Conservation (phyloP, 2,888 invertebrate genomes). For the Philhelius pedissequus region DNA sequence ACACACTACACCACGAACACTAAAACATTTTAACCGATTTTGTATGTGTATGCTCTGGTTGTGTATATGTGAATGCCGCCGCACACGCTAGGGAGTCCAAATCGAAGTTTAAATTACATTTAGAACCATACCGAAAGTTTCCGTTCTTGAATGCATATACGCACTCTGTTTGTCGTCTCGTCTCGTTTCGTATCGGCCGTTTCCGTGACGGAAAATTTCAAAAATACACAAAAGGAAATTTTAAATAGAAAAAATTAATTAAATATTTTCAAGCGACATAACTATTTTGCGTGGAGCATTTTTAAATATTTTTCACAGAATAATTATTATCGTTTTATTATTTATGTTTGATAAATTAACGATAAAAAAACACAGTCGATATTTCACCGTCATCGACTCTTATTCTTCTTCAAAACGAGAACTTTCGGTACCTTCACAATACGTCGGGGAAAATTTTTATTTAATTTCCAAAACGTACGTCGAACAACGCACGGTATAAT, state of each 20-base stretch:
- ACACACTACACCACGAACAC: constrained; percentile 37
- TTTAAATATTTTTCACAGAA: background rate
- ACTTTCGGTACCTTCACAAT: background rate
- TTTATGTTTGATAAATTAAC: background rate
- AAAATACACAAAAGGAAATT: constrained; percentile 8
- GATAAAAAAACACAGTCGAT: background rate
- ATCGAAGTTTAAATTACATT: constrained; percentile 67
- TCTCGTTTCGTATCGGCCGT: constrained; percentile 65
- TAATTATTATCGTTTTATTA: background rate
- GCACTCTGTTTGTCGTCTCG: constrained; percentile 69
- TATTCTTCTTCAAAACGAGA: background rate
- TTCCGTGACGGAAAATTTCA: constrained; percentile 60
- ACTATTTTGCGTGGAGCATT: constrained; percentile 30
- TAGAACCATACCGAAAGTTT: constrained; percentile 68
- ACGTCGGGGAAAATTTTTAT: background rate
- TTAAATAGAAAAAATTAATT: background rate
- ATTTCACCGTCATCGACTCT: background rate
- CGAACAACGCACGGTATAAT: background rate
- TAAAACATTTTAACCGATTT: background rate
- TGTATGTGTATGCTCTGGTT: background rate
- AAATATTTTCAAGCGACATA: constrained; percentile 26
- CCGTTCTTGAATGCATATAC: constrained; percentile 69
- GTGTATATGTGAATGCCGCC: constrained; percentile 40
- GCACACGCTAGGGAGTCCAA: constrained; percentile 68
- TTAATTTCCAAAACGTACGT: background rate